A percentile compares a stretch with the other conserved stretches of the same genome.
Evolutionary conservation across 2,888 invertebrate species (phyloP).

Genomic region (Ennomos quercinarius): DNA sequence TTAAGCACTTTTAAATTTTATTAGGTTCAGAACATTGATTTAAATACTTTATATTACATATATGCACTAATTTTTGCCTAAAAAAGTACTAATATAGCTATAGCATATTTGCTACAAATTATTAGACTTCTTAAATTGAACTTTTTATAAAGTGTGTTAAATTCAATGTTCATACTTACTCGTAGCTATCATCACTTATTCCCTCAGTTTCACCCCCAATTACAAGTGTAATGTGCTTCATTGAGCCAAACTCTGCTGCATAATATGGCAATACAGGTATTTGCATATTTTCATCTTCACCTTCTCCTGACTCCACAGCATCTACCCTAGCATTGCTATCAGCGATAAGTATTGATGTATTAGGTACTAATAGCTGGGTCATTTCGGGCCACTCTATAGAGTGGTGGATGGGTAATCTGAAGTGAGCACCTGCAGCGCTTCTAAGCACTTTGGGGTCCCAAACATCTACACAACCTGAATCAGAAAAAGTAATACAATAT

Average conservation of each 20-base stretch:
- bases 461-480: constrained; percentile 92
- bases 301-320: constrained; percentile 36
- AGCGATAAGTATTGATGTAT: constrained; percentile 87
- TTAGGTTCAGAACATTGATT: no score
- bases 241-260: constrained; percentile 81
- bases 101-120: no score
- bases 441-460: constrained; percentile 96
- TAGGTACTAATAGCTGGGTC: constrained; percentile 67
- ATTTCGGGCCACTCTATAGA: constrained; percentile 89
- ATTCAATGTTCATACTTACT: constrained; percentile 59
- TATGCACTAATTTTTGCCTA: no score
- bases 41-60: no score
- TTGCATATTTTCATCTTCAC: constrained; percentile 38
- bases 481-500: not conserved
- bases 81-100: no score
- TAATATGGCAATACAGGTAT: constrained; percentile 88
- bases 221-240: constrained; percentile 87
- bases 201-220: constrained; percentile 96
- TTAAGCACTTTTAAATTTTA: no score
- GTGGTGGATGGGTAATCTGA: constrained; percentile 89
- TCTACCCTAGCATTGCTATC: constrained; percentile 85
- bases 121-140: no score
- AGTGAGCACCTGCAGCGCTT: constrained; percentile 94
- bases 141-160: no score
- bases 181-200: constrained; percentile 90